phyloP scores from a whole-genome alignment of 2,113 vertebrate species.

The Apus apus region DNA sequence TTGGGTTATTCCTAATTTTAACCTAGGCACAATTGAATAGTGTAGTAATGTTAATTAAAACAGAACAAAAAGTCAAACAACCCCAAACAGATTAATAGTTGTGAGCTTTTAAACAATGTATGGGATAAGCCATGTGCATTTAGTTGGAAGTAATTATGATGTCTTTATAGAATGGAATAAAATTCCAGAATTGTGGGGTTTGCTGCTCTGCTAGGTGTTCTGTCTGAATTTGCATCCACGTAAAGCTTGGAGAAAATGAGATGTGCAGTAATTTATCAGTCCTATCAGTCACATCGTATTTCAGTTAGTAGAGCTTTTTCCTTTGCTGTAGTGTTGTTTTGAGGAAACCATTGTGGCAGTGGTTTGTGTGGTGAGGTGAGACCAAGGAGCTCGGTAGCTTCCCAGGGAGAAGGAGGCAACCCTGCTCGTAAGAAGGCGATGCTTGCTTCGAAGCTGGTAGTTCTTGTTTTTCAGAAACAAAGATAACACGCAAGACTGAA shows the following conservation, averaged over 20 bases:
- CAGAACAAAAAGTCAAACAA: background rate
- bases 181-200: background rate
- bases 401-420: background rate
- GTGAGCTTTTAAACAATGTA: background rate
- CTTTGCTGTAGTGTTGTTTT: background rate
- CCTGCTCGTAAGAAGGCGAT: background rate
- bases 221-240: background rate
- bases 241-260: background rate
- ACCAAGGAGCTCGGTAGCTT: background rate
- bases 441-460: background rate
- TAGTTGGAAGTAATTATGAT: background rate
- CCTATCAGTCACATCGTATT: background rate
- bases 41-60: background rate
- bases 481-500: background rate
- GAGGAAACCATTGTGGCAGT: background rate
- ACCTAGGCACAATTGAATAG: background rate
- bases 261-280: accelerated
- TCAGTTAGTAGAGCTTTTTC: background rate
- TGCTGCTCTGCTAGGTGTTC: background rate
- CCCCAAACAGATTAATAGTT: background rate
- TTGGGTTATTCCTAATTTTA: background rate
- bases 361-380: background rate
- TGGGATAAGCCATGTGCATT: background rate
- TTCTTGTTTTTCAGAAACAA: conserved; percentile 22
- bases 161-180: background rate